These are phyloP conservation scores for Oligia latruncula DNA, from an alignment of 2,888 invertebrate species.

Conservation along the genomic window DNA sequence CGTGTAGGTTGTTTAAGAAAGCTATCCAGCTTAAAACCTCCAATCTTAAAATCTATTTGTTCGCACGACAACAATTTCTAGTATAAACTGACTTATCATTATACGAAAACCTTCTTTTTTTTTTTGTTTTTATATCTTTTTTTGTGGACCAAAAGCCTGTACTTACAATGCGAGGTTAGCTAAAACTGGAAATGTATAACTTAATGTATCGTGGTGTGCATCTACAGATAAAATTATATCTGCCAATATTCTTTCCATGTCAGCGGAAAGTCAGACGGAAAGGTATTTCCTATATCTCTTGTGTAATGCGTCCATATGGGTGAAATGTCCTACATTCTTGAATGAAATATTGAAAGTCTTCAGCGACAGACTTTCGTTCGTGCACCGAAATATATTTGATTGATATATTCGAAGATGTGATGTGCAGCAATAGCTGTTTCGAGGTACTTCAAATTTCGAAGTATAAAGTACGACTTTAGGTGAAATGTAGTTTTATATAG, in stretches of 20 bases:
- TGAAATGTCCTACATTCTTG: conserved; percentile 34
- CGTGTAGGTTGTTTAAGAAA: background rate
- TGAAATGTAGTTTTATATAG: background rate
- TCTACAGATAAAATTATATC: background rate
- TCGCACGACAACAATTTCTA: background rate
- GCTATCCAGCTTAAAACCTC: background rate
- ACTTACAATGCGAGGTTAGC: background rate
- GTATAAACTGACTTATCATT: background rate
- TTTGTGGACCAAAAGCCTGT: background rate
- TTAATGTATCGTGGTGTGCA: background rate
- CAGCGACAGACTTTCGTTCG: conserved; percentile 28
- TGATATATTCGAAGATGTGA: conserved; percentile 32
- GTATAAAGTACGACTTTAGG: background rate
- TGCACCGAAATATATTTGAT: conserved; percentile 46
- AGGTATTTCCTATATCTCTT: conserved; percentile 40
- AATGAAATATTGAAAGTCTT: conserved; percentile 37
- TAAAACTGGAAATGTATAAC: background rate
- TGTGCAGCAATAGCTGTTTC: conserved; percentile 21
- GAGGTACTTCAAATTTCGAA: background rate
- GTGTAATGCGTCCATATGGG: conserved; percentile 4
- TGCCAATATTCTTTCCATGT: conserved; percentile 23
- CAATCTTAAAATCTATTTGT: background rate
- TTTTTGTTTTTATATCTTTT: too few species aligned
- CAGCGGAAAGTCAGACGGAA: conserved; percentile 11
- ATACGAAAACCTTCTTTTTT: background rate